Base-by-base conservation (phyloP, 2,113 vertebrate species). In the Etheostoma cragini region DNA sequence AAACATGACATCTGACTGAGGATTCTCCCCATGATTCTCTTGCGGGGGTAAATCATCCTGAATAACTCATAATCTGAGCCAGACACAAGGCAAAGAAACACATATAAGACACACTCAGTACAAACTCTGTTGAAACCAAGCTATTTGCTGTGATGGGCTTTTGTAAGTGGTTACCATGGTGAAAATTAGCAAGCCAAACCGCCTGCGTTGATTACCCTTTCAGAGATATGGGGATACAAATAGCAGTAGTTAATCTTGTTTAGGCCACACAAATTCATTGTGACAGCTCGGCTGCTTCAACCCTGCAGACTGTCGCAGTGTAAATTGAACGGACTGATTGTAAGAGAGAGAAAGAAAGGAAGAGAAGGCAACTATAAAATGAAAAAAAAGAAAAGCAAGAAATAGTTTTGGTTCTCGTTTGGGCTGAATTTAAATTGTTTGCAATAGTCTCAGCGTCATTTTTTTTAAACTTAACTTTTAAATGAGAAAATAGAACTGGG, bases 211-310 rank as follows among this genome's bases (percentile, higher is more conserved):
- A 92, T 93, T 91, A 94, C 86, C 88, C 68, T 90, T 92, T 78
- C 83, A 92, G 87, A 87, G 84, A 91, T 93, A 90, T 89, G 86
- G 91, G 88, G 87, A 92, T 91, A 94, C 90, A 94, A 93, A 95
- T 93, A 93, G 88, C 85, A 89, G 92, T 91, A 93, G 91, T 95
- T 94, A 91, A 94, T 95, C 93, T 94, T 94, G 88, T 95, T 94
- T 94, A 94, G 86, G 66, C 88, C 85, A 89, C 88, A 93, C 89
- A 94, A 93, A 93, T 94, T 88, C 83, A 92, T 92, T 84, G 72
- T 92, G 94, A 94, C 93, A 94, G 91, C 87, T 90, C 68, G 73
- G 82, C 84, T 84, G 89, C 90, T 89, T 90, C 88, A 74, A 86
- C 73, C 82, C 84, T 35, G 81, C 87, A 85, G 84, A 90, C 77